phyloP scores from a whole-genome alignment of 2,797 vertebrate genomes.

The Linurgus olivaceus region DNA sequence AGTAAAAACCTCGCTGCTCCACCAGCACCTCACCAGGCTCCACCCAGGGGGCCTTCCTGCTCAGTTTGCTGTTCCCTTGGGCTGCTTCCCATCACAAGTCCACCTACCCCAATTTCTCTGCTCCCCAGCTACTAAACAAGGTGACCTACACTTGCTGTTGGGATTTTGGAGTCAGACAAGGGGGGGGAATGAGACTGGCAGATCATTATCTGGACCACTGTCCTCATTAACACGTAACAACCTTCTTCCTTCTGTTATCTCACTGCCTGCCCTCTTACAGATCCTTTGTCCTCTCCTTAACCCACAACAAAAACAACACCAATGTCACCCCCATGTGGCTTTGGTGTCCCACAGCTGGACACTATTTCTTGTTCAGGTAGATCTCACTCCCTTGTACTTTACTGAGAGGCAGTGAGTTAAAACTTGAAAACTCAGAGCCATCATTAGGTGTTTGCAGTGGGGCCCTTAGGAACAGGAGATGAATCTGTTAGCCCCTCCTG shows the following conservation, averaged over 20 bases:
- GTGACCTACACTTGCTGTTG: conserved; percentile 22
- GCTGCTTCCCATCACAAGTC: neutral
- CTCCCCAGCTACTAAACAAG: neutral
- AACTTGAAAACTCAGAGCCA: neutral
- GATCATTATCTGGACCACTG: conserved; percentile 21
- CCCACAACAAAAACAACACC: neutral
- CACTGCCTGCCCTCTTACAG: neutral
- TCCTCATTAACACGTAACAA: neutral
- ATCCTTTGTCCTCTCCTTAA: neutral
- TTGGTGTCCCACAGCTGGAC: neutral
- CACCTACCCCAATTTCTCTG: neutral
- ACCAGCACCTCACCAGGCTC: neutral
- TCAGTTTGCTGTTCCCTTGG: neutral
- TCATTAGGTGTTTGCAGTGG: neutral
- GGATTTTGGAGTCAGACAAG: conserved; percentile 1
- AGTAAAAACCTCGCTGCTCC: neutral
- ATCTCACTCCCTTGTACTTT: neutral
- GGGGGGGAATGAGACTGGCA: neutral
- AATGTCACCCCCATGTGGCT: neutral
- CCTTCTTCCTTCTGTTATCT: neutral
- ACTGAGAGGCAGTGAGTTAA: neutral
- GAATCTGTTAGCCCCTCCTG: neutral
- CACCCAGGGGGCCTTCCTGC: neutral
- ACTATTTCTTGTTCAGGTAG: neutral
- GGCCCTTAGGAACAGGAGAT: neutral